Conservation (phyloP, 2,888 invertebrate genomes). For the Cyrtodaria siliqua region DNA sequence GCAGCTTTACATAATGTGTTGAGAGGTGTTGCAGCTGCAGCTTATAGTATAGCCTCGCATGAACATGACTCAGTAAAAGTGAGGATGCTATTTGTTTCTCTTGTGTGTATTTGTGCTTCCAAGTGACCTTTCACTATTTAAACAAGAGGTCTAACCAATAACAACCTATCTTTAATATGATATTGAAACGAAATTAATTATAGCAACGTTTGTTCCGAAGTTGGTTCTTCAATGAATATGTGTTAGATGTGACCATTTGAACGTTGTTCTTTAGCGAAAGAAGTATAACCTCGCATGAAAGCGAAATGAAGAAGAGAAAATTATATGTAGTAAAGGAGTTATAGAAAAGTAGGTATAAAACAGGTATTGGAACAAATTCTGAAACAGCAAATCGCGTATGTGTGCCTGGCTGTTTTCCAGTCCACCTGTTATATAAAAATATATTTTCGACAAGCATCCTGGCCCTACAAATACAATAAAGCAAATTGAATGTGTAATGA, state of each 20-base stretch:
- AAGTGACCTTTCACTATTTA: no score
- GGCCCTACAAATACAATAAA: slow-evolving; percentile 73
- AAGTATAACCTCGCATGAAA: slow-evolving; percentile 38
- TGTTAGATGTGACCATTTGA: neutral
- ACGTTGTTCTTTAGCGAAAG: slow-evolving; percentile 27
- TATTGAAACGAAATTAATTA: no score
- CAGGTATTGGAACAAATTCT: slow-evolving; percentile 71
- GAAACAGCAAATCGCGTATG: slow-evolving; percentile 62
- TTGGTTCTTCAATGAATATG: slow-evolving; percentile 21
- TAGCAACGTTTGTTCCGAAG: slow-evolving; percentile 43
- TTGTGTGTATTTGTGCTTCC: no score
- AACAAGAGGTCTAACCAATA: no score
- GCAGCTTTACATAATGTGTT: no score
- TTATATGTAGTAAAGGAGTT: slow-evolving; percentile 68
- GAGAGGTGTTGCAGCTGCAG: no score
- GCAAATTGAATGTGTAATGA: slow-evolving; percentile 64
- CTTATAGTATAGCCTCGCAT: no score
- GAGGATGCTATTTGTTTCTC: no score
- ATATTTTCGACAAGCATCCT: slow-evolving; percentile 66
- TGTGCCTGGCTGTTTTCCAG: slow-evolving; percentile 37
- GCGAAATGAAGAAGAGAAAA: slow-evolving; percentile 61
- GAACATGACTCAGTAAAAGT: no score
- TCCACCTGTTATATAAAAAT: slow-evolving; percentile 59
- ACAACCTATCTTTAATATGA: no score
- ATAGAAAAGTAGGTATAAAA: slow-evolving; percentile 75